Evolutionary conservation across 2,888 invertebrate species (phyloP), one percentile per base, ranked within the genome.

Genomic region (Pyrocoelia pectoralis): DNA sequence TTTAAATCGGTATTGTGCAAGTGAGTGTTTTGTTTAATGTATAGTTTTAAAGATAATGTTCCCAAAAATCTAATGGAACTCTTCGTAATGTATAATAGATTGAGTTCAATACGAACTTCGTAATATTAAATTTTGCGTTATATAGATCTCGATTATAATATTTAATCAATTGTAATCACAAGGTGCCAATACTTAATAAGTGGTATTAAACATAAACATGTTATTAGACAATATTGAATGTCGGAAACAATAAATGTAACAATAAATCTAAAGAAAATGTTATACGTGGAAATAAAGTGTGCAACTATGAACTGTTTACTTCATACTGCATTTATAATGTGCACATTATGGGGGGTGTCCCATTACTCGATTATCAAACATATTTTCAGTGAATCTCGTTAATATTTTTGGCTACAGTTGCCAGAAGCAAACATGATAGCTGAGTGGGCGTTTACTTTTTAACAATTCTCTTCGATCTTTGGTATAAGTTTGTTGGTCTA

Each of bases 161-260:
- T 51, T 59, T 40, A 50, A 52, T 59, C 41, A 41, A 64, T 15
- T 55, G 53, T 59, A 72, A 66, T 72, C 71, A 71, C 71, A 70
- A 68, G 67, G 73, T 73, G 73, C 73, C 73, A 66, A 69, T 70
- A 62, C 61, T 61, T 59, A 66, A 46, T 24, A 24, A 61, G 28
- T 56, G 59, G 59, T 53, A 59, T 66, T 57, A 66, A 70, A 70
- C 2, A 41, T 68, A 69, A 66, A 66, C 66, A 61, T 62, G 66
- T 70, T 72, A 69, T 73, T 74, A 72, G 75, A 75, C 74, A 75
- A 74, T 74, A 75, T 73, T 70, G 65, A 73, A 71, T 71, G 71
- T 73, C 75, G 63, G 71, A 72, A 73, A 74, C 74, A 75, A 74
- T 74, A 75, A 73, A 70, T 69, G 68, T 72, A 72, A 75, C 74